A percentile compares a stretch with the other conserved stretches of the same genome.
Evolutionary conservation across 2,797 vertebrate genomes (phyloP).

Genomic region (Brachyrhaphis roseni): DNA sequence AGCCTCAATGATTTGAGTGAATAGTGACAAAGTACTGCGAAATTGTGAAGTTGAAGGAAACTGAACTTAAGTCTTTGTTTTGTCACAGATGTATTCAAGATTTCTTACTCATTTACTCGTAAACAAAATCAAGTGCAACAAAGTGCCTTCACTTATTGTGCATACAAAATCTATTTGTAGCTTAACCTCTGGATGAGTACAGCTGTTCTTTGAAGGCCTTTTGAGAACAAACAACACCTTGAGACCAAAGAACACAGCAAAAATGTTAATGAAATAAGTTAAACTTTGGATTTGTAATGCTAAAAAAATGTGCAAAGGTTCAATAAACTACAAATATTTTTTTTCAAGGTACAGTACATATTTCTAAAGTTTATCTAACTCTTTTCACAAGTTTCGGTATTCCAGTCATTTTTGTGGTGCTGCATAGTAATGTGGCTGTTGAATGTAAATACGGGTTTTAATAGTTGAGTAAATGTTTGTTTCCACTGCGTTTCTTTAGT

Average conservation of each 20-base stretch:
- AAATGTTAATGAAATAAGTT: neutral
- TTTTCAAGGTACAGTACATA: neutral
- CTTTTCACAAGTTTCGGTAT: neutral
- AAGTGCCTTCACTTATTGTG: too few relatives aligned
- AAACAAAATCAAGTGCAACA: too few relatives aligned
- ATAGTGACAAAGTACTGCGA: too few relatives aligned
- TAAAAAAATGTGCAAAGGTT: neutral
- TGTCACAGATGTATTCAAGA: too few relatives aligned
- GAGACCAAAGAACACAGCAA: neutral
- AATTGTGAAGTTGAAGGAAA: too few relatives aligned
- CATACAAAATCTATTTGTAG: too few relatives aligned
- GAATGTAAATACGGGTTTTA: neutral
- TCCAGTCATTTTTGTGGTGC: slow-evolving; percentile 1
- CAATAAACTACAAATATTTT: neutral
- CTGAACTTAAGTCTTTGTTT: too few relatives aligned
- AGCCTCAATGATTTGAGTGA: too few relatives aligned
- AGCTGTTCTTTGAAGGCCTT: too few relatives aligned
- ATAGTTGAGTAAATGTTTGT: neutral
- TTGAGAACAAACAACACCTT: too few relatives aligned
- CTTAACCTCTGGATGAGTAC: too few relatives aligned
- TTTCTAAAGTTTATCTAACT: neutral
- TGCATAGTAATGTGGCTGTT: neutral
- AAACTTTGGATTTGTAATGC: neutral
- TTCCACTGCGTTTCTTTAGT: neutral
- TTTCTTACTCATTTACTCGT: too few relatives aligned